Percentiles rank a stretch among this genome's conserved stretches.
Conservation (phyloP, 2,888 invertebrate genomes). For the Pasiphila rectangulata region DNA sequence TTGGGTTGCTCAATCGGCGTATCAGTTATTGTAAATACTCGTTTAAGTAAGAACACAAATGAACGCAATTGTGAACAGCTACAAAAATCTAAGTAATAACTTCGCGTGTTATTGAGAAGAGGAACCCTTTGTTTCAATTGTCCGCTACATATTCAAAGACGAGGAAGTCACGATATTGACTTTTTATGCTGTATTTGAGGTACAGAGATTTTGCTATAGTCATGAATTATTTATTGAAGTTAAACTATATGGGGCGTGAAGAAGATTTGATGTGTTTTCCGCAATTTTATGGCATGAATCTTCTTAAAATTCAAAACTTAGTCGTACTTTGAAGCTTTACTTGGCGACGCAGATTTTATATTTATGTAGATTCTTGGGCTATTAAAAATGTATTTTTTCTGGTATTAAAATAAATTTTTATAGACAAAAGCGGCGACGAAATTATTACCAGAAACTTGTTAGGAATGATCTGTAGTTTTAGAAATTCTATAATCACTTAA, state of each 20-base stretch:
- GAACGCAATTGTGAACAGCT: background rate
- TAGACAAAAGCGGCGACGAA: too few species aligned
- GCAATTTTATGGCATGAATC: background rate
- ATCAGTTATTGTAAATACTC: too few species aligned
- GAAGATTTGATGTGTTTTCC: slow-evolving; percentile 7
- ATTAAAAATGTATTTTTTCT: too few species aligned
- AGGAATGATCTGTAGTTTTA: too few species aligned
- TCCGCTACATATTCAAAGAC: slow-evolving; percentile 8
- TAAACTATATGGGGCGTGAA: slow-evolving; percentile 11
- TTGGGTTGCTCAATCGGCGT: too few species aligned
- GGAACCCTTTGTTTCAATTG: slow-evolving; percentile 13
- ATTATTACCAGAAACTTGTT: too few species aligned
- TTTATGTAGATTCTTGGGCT: too few species aligned
- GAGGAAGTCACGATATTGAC: slow-evolving; percentile 33
- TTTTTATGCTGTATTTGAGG: slow-evolving; percentile 21
- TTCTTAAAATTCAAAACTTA: too few species aligned
- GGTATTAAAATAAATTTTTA: too few species aligned
- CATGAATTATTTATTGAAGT: slow-evolving; percentile 14
- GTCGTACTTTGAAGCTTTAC: too few species aligned
- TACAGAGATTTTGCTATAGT: slow-evolving; percentile 6
- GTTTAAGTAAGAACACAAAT: background rate
- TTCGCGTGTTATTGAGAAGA: slow-evolving; percentile 6
- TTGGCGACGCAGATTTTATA: too few species aligned
- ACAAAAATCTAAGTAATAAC: background rate
- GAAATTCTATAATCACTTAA: too few species aligned